These are phyloP conservation scores for Drosophila planitibia DNA, from an alignment of 2,888 invertebrate genomes.

Conservation along the genomic window DNA sequence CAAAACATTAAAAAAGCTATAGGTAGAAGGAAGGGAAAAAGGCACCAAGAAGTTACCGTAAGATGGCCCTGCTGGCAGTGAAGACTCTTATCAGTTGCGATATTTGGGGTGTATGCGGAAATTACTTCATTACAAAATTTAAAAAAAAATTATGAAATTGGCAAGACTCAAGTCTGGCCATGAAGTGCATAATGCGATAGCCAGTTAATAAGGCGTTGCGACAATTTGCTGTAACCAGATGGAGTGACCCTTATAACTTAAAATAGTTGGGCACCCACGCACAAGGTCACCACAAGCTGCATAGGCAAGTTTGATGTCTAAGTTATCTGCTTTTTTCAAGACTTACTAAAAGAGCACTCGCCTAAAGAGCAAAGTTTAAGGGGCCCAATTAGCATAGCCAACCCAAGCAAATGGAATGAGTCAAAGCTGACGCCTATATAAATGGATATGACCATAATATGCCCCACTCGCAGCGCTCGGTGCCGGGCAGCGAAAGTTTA, in stretches of 20 bases:
- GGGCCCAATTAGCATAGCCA: conserved; percentile 60
- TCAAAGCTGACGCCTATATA: conserved; percentile 49
- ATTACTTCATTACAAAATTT: conserved; percentile 67
- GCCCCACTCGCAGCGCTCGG: conserved; percentile 25
- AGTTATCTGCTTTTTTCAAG: conserved; percentile 55
- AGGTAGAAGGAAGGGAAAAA: conserved; percentile 1
- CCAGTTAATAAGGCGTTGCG: conserved; percentile 31
- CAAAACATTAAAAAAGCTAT: conserved; percentile 15
- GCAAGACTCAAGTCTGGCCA: conserved; percentile 13
- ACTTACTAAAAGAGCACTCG: conserved; percentile 18
- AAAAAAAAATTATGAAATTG: conserved; percentile 12
- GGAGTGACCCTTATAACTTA: conserved; percentile 18
- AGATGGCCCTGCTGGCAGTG: conserved; percentile 21
- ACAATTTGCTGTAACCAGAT: conserved; percentile 17
- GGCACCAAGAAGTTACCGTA: conserved; percentile 55
- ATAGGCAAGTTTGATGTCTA: conserved; percentile 68
- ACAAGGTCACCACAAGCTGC: conserved; percentile 56
- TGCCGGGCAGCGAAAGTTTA: conserved; percentile 68
- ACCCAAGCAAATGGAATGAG: conserved; percentile 55
- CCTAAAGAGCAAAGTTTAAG: conserved; percentile 69
- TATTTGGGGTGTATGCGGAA: conserved; percentile 58
- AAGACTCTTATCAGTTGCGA: conserved; percentile 12
- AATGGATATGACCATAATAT: conserved; percentile 27
- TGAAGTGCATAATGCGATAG: conserved; percentile 17
- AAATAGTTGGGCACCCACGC: conserved; percentile 36